Evolutionary conservation across 2,888 invertebrate species (phyloP), one percentile per base, ranked within the genome.

Genomic region (Volucella inanis): DNA sequence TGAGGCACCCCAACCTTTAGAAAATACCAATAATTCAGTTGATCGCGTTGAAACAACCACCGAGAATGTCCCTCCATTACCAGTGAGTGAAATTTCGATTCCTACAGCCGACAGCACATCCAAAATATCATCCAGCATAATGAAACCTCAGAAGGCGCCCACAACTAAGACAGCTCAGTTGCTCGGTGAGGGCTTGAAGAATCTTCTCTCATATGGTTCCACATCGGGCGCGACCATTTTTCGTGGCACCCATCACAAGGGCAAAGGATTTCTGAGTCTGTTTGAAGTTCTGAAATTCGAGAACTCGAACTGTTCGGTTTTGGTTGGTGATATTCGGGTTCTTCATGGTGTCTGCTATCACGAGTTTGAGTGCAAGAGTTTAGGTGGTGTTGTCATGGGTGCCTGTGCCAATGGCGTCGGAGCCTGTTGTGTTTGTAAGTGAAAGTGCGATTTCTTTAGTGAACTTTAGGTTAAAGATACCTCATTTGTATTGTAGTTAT

Each of bases 361-460:
- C 88, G 93, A 94, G 78, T 92, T 93, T 45, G 95, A 96, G 89
- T 97, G 97, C 89, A 92, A 92, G 15, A 92, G 93, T 61, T 90
- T 93, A 49, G 94, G 94, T 62, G 96, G 96, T 1, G 92, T 93
- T 8, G 90, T 93, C 1, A 93, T 95, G 90, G 95, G 95, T n/a
- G 90, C 93, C 0, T 96, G 96, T 91, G 96, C 95, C 14, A 94
- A 94, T 89, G 96, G 95, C 4, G 95, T 94, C 89, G 96, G 96
- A 11, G 94, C 94, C 39, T 96, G 96, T 89, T 96, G 96, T 89
- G 93, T 95, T 84, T 94, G 96, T 96, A 93, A 94, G 95, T 57
- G 18, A 39, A 10, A 14, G 43, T 31, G 62, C 18, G 8, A 12
- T 12, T 45, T 62, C 10, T 4, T 3, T 38, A 14, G n/a, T 11